Conservation (phyloP, 92 coral and sea anemone genomes). For the Phenganax marumi region DNA sequence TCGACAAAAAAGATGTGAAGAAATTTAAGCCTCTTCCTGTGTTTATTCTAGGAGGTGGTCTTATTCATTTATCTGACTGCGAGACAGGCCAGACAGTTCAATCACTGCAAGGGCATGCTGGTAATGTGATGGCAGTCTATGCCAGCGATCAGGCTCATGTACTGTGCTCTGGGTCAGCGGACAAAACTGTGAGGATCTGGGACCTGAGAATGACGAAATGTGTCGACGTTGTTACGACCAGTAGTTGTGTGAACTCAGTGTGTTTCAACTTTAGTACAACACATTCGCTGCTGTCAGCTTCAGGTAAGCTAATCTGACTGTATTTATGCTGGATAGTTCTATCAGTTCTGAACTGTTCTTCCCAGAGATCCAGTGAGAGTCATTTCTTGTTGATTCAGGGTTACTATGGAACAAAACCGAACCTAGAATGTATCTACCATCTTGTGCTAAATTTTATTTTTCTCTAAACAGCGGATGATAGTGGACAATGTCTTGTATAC, state of each 20-base stretch:
- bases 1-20: not conserved
- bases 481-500: conserved; percentile 92
- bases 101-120: conserved; percentile 81
- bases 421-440: not conserved
- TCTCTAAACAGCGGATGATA: conserved; percentile 75
- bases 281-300: conserved; percentile 59
- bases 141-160: conserved; percentile 81
- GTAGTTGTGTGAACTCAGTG: conserved; percentile 92
- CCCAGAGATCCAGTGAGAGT: too few relatives aligned
- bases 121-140: conserved; percentile 83
- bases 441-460: not conserved
- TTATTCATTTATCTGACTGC: conserved; percentile 80
- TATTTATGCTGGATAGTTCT: not conserved
- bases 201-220: conserved; percentile 90
- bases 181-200: conserved; percentile 94
- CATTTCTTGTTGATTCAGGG: too few relatives aligned
- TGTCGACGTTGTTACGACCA: conserved; percentile 84
- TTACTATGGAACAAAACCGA: not conserved
- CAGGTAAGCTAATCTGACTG: conserved; percentile 57
- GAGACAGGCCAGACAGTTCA: conserved; percentile 87
- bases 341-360: not conserved
- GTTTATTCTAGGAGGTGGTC: conserved; percentile 68
- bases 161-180: conserved; percentile 95
- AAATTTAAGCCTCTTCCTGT: not conserved
- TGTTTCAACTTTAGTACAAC: conserved; percentile 75